phyloP scores from a whole-genome alignment of 2,797 vertebrate genomes.

The Fistularia commersonii region DNA sequence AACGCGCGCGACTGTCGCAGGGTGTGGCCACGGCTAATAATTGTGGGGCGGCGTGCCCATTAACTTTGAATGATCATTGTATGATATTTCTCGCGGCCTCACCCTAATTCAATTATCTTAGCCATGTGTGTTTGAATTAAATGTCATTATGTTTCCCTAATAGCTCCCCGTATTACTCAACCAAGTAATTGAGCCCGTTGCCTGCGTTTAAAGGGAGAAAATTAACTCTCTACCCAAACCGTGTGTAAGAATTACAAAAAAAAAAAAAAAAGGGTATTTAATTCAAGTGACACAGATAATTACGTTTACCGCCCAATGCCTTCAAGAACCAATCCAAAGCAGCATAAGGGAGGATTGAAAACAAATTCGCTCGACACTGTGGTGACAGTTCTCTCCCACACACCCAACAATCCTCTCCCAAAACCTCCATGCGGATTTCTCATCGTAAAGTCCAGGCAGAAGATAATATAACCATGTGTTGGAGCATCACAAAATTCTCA shows the following conservation, averaged over 20 bases:
- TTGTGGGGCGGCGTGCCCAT: conserved; percentile 48
- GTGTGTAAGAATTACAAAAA: too few relatives aligned
- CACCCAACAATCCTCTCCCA: too few relatives aligned
- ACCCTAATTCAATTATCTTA: conserved; percentile 70
- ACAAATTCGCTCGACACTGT: conserved; percentile 49
- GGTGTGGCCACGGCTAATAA: conserved; percentile 61
- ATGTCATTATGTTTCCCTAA: conserved; percentile 70
- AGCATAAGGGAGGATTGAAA: conserved; percentile 40
- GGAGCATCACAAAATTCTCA: too few relatives aligned
- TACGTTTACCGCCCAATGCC: conserved; percentile 26
- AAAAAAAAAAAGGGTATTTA: conserved; percentile 16
- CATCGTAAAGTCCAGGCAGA: too few relatives aligned
- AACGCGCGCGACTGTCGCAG: conserved; percentile 15
- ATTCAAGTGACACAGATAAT: conserved; percentile 59
- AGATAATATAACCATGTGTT: too few relatives aligned
- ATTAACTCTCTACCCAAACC: background rate
- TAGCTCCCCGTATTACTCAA: conserved; percentile 62
- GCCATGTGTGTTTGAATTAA: conserved; percentile 64
- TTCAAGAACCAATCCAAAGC: conserved; percentile 37
- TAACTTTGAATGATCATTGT: conserved; percentile 67
- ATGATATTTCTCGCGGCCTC: conserved; percentile 53
- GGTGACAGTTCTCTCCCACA: conserved; percentile 35
- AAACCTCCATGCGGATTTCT: too few relatives aligned
- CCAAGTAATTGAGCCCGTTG: conserved; percentile 64
- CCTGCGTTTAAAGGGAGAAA: conserved; percentile 54